phyloP scores from a whole-genome alignment of 2,797 vertebrate species.

The Halcyon smyrnensis region DNA sequence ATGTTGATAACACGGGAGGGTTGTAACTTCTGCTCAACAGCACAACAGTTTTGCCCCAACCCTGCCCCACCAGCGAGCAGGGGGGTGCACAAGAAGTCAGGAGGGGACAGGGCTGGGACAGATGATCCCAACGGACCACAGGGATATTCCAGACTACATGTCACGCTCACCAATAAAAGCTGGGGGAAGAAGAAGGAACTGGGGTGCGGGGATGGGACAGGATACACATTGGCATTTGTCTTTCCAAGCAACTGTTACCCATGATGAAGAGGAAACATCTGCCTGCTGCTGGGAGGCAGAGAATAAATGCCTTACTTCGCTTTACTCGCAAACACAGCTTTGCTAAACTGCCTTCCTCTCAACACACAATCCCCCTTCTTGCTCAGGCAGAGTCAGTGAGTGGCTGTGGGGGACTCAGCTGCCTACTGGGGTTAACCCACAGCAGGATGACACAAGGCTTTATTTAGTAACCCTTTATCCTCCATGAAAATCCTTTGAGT shows the following conservation, averaged over 20 bases:
- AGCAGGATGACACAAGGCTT: neutral
- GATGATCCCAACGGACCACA: neutral
- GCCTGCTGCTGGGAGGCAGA: neutral
- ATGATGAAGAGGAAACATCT: neutral
- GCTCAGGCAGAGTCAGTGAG: neutral
- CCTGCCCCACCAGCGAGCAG: rapidly evolving
- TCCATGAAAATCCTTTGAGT: too few species aligned
- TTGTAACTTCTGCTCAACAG: neutral
- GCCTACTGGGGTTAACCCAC: neutral
- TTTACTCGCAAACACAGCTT: neutral
- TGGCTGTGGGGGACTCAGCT: neutral
- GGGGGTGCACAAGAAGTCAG: rapidly evolving
- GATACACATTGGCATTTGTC: neutral
- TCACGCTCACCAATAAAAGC: rapidly evolving
- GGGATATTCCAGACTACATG: rapidly evolving
- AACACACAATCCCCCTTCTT: neutral
- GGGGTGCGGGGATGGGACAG: too few species aligned
- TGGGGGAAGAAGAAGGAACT: neutral
- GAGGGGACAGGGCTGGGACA: neutral
- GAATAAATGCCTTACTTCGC: neutral
- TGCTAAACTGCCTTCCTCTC: neutral
- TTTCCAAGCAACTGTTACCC: rapidly evolving
- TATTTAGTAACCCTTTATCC: neutral
- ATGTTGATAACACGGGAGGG: neutral
- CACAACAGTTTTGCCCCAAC: rapidly evolving